A percentile compares a stretch with the other conserved stretches of the same genome.
phyloP scores from a whole-genome alignment of 2,113 vertebrate genomes.

The Columba livia region DNA sequence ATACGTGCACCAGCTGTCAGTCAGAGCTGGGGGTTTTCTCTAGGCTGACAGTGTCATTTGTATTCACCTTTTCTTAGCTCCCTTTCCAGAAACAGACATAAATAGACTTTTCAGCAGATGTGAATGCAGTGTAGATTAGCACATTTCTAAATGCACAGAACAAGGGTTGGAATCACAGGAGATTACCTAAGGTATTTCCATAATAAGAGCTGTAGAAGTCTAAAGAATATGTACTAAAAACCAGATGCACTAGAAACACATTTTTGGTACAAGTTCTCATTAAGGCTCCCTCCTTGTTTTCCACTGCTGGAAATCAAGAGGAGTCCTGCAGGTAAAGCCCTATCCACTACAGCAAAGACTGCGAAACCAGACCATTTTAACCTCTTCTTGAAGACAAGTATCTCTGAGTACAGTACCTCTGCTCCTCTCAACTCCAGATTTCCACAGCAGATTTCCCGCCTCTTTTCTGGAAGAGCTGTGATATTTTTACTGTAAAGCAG shows the following conservation, averaged over 20 bases:
- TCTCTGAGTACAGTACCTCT: neutral
- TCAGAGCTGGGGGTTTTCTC: neutral
- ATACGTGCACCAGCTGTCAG: neutral
- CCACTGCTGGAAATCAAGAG: neutral
- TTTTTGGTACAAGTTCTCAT: neutral
- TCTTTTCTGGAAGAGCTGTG: neutral
- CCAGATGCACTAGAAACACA: neutral
- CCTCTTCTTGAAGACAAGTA: neutral
- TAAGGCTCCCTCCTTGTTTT: neutral
- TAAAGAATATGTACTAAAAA: neutral
- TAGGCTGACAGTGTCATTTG: neutral
- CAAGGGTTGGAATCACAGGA: neutral
- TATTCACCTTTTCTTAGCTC: neutral
- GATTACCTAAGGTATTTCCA: neutral
- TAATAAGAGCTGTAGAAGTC: neutral
- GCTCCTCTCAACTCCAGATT: neutral
- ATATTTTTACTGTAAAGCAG: neutral
- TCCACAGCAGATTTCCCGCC: neutral
- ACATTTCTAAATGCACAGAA: neutral
- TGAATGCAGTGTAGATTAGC: neutral
- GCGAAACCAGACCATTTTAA: neutral
- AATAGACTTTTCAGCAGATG: neutral
- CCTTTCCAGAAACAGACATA: slow-evolving; percentile 30
- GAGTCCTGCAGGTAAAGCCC: neutral
- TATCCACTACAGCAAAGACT: neutral